phyloP scores from a whole-genome alignment of 2,797 vertebrate genomes.

The Philypnodon macrostomus region DNA sequence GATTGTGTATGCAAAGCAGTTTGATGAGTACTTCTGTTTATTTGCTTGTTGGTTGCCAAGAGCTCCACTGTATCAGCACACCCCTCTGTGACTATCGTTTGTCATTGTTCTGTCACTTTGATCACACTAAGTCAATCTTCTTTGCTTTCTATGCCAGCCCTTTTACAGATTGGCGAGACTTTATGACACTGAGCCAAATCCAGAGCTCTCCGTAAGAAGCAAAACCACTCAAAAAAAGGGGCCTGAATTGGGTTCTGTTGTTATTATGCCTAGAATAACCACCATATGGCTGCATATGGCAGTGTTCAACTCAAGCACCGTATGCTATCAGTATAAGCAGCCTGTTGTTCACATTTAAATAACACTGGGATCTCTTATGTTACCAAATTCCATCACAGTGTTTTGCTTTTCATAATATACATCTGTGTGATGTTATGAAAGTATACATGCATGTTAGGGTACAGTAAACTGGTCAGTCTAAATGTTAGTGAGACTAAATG shows the following conservation, averaged over 20 bases:
- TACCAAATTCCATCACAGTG: constrained; percentile 58
- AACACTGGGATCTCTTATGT: constrained; percentile 55
- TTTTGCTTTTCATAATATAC: too few relatives aligned
- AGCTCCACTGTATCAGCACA: constrained; percentile 37
- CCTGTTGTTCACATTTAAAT: constrained; percentile 61
- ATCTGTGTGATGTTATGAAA: neutral
- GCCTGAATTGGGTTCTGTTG: constrained; percentile 72
- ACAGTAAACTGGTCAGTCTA: too few relatives aligned
- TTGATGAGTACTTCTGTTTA: constrained; percentile 46
- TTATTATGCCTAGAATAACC: constrained; percentile 70
- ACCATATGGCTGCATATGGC: constrained; percentile 77
- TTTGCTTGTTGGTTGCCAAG: constrained; percentile 37
- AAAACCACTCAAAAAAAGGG: constrained; percentile 62
- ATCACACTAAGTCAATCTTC: constrained; percentile 60
- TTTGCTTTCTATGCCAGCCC: constrained; percentile 55
- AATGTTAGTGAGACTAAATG: too few relatives aligned
- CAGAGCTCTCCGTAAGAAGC: constrained; percentile 59
- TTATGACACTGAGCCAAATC: constrained; percentile 66
- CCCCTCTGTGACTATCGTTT: constrained; percentile 43
- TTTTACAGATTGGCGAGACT: constrained; percentile 67
- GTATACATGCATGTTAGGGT: too few relatives aligned
- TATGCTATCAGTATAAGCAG: constrained; percentile 68
- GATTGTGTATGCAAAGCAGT: constrained; percentile 59
- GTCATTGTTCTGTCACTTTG: constrained; percentile 65
- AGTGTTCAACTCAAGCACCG: constrained; percentile 63